phyloP scores from a whole-genome alignment of 2,113 vertebrate genomes.

The Salvator merianae region DNA sequence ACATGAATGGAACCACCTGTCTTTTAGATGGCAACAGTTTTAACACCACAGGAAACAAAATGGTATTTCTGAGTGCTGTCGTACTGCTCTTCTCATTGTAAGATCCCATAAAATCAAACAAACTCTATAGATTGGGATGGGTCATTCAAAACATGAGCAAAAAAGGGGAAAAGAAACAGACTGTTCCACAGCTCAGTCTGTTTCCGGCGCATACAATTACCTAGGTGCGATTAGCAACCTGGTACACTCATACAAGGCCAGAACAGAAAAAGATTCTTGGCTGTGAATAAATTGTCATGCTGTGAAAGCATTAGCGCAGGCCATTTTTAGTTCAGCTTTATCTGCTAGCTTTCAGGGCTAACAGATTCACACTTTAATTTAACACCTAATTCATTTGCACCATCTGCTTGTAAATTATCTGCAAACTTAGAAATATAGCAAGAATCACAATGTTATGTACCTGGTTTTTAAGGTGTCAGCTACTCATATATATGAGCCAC shows the following conservation, averaged over 20 bases:
- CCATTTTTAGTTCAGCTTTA: constrained; percentile 7
- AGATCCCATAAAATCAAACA: constrained; percentile 41
- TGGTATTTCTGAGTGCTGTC: constrained; percentile 35
- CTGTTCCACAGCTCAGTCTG: constrained; percentile 38
- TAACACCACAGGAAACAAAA: neutral
- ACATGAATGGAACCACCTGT: neutral
- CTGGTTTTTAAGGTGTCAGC: neutral
- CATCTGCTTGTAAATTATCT: neutral
- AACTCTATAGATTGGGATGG: constrained; percentile 20
- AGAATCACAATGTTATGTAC: neutral
- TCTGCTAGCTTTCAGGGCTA: constrained; percentile 7
- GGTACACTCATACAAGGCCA: neutral
- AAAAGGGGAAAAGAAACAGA: neutral
- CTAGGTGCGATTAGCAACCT: constrained; percentile 55
- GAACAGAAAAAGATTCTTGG: neutral
- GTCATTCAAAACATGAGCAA: constrained; percentile 29
- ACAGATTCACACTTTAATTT: neutral
- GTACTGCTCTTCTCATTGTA: constrained; percentile 24
- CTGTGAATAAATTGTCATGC: constrained; percentile 1
- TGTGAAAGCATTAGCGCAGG: neutral
- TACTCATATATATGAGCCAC: neutral
- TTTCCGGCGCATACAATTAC: constrained; percentile 39
- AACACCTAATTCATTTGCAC: neutral
- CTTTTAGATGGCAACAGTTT: constrained; percentile 28
- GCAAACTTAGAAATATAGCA: neutral